These are phyloP conservation scores for Aythya baeri DNA, from an alignment of 2,113 vertebrate species.

Conservation along the genomic window DNA sequence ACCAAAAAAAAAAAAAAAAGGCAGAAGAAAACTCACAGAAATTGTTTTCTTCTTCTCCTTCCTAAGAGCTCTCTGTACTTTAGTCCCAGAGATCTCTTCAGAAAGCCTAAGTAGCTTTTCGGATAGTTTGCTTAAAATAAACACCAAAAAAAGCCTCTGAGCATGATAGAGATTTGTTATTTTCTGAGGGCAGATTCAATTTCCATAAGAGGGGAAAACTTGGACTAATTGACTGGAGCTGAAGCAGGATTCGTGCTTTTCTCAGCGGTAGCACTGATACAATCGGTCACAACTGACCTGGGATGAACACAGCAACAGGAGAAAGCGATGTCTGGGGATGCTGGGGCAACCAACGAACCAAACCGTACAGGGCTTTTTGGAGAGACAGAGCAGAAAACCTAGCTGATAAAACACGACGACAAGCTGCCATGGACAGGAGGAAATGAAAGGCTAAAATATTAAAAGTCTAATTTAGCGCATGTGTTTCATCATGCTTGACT, in stretches of 20 bases:
- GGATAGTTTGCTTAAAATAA: not conserved
- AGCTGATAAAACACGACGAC: not conserved
- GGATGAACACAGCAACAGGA: not conserved
- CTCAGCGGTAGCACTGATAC: not conserved
- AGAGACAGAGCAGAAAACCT: rapidly evolving
- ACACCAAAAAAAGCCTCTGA: not conserved
- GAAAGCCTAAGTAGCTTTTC: not conserved
- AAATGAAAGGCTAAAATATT: not conserved
- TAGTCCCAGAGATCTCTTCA: not conserved
- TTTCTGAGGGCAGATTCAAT: not conserved
- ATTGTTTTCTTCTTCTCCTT: not conserved
- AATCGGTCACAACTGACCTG: not conserved
- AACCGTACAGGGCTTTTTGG: rapidly evolving
- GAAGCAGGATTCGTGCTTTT: not conserved
- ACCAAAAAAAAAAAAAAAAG: not conserved
- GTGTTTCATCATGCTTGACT: not conserved
- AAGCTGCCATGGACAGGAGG: not conserved
- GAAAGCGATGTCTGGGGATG: not conserved
- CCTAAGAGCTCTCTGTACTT: not conserved
- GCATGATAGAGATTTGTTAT: not conserved
- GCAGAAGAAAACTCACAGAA: not conserved
- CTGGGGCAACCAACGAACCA: not conserved
- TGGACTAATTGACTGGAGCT: not conserved
- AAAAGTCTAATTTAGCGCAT: not conserved
- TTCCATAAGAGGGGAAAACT: not conserved